Conservation (phyloP, 2,888 invertebrate species). For the Cheilosia variabilis region DNA sequence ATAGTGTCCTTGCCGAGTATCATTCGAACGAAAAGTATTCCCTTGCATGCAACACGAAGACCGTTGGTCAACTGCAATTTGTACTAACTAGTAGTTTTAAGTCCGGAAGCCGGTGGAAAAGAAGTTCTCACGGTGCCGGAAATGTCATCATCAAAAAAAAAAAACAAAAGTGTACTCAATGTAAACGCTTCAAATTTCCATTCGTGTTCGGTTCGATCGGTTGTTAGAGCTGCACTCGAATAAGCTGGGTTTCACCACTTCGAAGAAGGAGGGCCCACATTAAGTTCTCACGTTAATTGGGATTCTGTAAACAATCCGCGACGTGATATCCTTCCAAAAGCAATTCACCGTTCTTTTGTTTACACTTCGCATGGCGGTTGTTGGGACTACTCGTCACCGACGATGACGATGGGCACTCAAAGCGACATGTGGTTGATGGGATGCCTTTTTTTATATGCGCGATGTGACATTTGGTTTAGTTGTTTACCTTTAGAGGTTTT, state of each 20-base stretch:
- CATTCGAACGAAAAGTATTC: constrained; percentile 35
- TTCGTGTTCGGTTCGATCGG: constrained; percentile 10
- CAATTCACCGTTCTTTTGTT: constrained; percentile 73
- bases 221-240: background rate
- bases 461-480: constrained; percentile 73
- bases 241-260: constrained; percentile 8
- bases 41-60: constrained; percentile 67
- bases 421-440: constrained; percentile 74
- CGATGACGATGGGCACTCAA: constrained; percentile 49
- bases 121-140: constrained; percentile 72
- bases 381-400: background rate
- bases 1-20: constrained; percentile 52
- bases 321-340: constrained; percentile 69
- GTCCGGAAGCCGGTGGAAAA: constrained; percentile 55
- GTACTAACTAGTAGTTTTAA: constrained; percentile 15
- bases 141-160: constrained; percentile 40
- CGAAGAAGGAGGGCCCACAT: constrained; percentile 51
- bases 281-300: constrained; percentile 75
- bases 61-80: constrained; percentile 57
- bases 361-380: constrained; percentile 69
- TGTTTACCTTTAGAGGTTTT: constrained; percentile 65
- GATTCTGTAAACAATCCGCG: constrained; percentile 73
- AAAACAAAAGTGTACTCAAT: background rate
- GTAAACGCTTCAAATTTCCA: constrained; percentile 72
- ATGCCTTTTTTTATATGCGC: constrained; percentile 11